phyloP scores from a whole-genome alignment of 2,888 invertebrate genomes.

The Apamea epomidion region DNA sequence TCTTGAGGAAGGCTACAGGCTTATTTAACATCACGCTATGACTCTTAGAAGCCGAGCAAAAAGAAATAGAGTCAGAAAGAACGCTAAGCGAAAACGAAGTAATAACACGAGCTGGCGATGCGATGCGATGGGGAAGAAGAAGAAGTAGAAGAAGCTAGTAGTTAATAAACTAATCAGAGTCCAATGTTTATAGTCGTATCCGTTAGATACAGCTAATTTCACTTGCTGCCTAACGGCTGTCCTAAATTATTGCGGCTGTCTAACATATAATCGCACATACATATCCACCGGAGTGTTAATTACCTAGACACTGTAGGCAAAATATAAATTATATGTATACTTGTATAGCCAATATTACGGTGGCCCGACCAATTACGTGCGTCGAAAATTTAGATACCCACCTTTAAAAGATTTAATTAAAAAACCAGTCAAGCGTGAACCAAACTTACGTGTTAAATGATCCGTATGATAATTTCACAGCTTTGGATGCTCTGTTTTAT shows the following conservation, averaged over 20 bases:
- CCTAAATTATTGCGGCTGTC: constrained; percentile 60
- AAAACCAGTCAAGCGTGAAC: constrained; percentile 47
- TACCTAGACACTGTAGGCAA: constrained; percentile 51
- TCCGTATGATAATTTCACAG: constrained; percentile 45
- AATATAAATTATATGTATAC: constrained; percentile 48
- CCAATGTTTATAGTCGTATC: constrained; percentile 47
- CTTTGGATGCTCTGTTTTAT: constrained; percentile 14
- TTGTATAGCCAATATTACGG: constrained; percentile 32
- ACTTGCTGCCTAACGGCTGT: constrained; percentile 58
- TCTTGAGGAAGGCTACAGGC: neutral
- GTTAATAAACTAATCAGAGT: constrained; percentile 22
- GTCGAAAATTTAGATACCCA: constrained; percentile 40
- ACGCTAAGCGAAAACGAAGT: neutral
- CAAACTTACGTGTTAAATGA: constrained; percentile 48
- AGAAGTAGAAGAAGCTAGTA: neutral
- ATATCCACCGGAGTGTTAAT: constrained; percentile 55
- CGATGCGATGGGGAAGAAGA: neutral
- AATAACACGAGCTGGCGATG: neutral
- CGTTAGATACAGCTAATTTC: constrained; percentile 59
- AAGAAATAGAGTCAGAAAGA: neutral
- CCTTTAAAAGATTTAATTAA: constrained; percentile 56
- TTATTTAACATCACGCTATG: neutral
- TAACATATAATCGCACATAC: constrained; percentile 46
- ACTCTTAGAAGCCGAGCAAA: neutral
- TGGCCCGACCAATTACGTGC: constrained; percentile 44